Conservation (phyloP, 2,888 invertebrate species). For the Drosophila mimica region DNA sequence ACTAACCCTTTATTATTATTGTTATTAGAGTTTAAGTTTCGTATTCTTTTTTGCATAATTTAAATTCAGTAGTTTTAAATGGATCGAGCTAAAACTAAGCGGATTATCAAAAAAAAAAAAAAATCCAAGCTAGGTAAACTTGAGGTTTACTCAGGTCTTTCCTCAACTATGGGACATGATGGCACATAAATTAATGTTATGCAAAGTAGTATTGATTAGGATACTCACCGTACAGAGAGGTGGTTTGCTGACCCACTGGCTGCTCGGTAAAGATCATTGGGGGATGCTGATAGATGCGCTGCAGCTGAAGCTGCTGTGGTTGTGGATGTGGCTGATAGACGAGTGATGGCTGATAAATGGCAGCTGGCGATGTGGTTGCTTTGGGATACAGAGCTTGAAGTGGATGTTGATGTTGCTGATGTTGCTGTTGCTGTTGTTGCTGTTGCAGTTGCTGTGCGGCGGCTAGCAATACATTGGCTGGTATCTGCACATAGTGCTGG, state of each 20-base stretch:
- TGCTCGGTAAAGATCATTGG: slow-evolving; percentile 56
- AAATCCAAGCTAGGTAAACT: background rate
- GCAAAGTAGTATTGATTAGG: too few relatives aligned
- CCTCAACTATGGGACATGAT: background rate
- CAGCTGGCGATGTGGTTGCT: slow-evolving; percentile 22
- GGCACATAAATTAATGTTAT: background rate
- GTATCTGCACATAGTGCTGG: slow-evolving; percentile 73
- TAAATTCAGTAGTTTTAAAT: too few relatives aligned
- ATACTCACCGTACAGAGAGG: slow-evolving; percentile 53
- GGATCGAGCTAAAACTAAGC: too few relatives aligned
- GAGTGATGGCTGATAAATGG: slow-evolving; percentile 51
- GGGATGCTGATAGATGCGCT: slow-evolving; percentile 47
- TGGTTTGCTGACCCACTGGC: slow-evolving; percentile 34
- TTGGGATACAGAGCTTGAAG: slow-evolving; percentile 50
- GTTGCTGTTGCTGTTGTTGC: slow-evolving; percentile 56
- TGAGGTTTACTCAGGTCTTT: background rate
- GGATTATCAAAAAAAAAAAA: background rate
- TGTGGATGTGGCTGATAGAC: slow-evolving; percentile 50
- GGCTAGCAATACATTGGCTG: slow-evolving; percentile 68
- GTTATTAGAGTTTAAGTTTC: too few relatives aligned
- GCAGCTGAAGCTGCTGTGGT: slow-evolving; percentile 34
- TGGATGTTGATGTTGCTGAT: slow-evolving; percentile 27
- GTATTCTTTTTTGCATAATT: too few relatives aligned
- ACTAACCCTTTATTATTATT: too few relatives aligned
- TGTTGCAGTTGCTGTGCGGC: slow-evolving; percentile 69